Percentiles rank a stretch among this genome's conserved stretches.
Evolutionary conservation across 2,113 vertebrate genomes (phyloP).

Genomic region (Motacilla tschutschensis): DNA sequence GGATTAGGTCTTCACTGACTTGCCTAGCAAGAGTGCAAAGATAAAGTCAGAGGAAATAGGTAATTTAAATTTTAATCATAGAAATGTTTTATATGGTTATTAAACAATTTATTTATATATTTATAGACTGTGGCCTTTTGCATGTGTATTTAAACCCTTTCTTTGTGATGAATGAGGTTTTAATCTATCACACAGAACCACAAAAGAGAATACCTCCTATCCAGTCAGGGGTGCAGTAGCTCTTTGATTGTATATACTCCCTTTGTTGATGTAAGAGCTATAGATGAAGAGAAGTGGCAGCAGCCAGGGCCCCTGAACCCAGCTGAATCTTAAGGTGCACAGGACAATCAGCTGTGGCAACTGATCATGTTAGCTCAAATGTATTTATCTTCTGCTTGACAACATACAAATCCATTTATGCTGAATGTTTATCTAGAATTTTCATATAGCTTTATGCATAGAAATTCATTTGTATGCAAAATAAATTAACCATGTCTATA

Average conservation of each 20-base stretch:
- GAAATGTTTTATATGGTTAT: accelerated
- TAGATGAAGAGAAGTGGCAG: not conserved
- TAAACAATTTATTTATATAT: not conserved
- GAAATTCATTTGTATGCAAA: not conserved
- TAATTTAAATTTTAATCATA: not conserved
- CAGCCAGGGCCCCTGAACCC: not conserved
- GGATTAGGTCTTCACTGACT: not conserved
- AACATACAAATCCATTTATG: not conserved
- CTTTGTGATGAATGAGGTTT: not conserved
- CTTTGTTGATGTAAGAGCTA: not conserved
- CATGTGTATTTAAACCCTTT: not conserved
- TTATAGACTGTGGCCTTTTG: not conserved
- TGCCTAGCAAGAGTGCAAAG: not conserved
- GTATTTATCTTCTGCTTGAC: not conserved
- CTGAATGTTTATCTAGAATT: not conserved
- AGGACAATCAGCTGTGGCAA: not conserved
- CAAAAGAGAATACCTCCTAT: not conserved
- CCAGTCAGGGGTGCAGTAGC: not conserved
- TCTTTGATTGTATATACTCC: not conserved
- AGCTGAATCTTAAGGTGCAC: not conserved
- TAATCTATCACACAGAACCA: not conserved
- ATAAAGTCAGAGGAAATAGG: not conserved
- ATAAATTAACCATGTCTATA: not conserved
- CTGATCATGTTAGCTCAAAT: not conserved
- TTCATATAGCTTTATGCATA: not conserved